A percentile compares a stretch with the other conserved stretches of the same genome.
Conservation (phyloP, 2,888 invertebrate species). For the Drosophila engyochracea region DNA sequence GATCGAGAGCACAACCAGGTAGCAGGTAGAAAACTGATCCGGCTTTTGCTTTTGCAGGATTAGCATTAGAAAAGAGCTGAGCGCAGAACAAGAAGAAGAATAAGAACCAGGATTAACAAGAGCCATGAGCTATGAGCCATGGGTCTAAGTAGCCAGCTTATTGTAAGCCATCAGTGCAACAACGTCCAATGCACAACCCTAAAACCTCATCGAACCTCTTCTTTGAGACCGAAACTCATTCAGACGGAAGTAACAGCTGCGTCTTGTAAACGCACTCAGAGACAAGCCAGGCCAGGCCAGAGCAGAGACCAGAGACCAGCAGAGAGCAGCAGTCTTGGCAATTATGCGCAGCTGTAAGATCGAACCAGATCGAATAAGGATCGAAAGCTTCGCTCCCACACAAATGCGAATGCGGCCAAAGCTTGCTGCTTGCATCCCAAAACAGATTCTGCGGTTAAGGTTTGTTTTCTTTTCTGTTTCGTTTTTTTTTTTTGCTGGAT, state of each 20-base stretch:
- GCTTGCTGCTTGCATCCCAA: conserved; percentile 28
- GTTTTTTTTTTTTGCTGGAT: background rate
- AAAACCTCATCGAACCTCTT: conserved; percentile 4
- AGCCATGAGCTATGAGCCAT: conserved; percentile 23
- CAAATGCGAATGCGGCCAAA: conserved; percentile 46
- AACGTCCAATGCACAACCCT: conserved; percentile 7
- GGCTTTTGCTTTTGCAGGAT: conserved; percentile 50
- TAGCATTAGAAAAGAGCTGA: conserved; percentile 61
- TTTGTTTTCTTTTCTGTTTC: conserved; percentile 21
- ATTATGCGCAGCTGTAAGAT: conserved; percentile 77
- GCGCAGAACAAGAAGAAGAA: conserved; percentile 13
- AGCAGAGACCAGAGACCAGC: background rate
- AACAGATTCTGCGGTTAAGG: conserved; percentile 38
- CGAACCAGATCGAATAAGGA: conserved; percentile 57
- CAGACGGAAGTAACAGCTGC: conserved; percentile 78
- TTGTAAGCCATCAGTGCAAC: conserved; percentile 43
- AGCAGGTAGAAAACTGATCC: conserved; percentile 50
- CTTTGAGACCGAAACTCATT: conserved; percentile 35
- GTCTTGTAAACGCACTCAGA: conserved; percentile 54
- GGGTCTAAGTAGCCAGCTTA: conserved; percentile 58
- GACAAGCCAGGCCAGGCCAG: conserved; percentile 14
- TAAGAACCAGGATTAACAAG: conserved; percentile 17
- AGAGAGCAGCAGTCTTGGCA: conserved; percentile 46
- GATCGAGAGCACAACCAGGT: conserved; percentile 38
- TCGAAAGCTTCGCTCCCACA: conserved; percentile 77